Conservation (phyloP, 1,140 invertebrate species). For the Zaprionus taronus region DNA sequence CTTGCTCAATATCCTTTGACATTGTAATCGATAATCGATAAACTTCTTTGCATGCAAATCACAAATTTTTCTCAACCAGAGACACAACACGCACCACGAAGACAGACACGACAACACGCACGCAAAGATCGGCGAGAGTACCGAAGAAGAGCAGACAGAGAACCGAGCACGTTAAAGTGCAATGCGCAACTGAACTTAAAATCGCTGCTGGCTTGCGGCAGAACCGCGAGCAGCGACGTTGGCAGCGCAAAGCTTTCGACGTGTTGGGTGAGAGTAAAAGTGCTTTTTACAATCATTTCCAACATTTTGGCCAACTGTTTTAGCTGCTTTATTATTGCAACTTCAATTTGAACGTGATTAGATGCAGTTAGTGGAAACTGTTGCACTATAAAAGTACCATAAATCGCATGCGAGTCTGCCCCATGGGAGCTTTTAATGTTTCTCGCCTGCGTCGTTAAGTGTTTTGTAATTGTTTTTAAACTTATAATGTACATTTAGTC, state of each 20-base stretch:
- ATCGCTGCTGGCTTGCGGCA: conserved; percentile 38
- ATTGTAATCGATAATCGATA: conserved; percentile 70
- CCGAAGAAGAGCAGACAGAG: not conserved
- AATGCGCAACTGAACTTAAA: conserved; percentile 75
- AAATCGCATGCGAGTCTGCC: conserved; percentile 34
- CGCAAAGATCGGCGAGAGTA: conserved; percentile 2
- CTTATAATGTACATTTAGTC: conserved; percentile 25
- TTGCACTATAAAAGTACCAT: conserved; percentile 1
- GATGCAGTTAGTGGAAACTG: not conserved
- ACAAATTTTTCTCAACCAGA: conserved; percentile 32
- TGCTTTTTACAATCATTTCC: conserved; percentile 2
- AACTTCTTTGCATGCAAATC: conserved; percentile 51
- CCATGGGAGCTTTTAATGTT: conserved; percentile 18
- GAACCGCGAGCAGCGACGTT: conserved; percentile 22
- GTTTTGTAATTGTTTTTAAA: conserved; percentile 24
- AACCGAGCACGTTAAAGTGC: conserved; percentile 67
- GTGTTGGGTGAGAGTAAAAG: conserved; percentile 1
- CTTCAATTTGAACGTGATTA: conserved; percentile 1
- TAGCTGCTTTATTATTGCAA: not conserved
- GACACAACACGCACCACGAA: conserved; percentile 27
- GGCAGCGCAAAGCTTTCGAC: conserved; percentile 48
- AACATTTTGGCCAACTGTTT: conserved; percentile 2
- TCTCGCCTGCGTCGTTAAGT: conserved; percentile 12
- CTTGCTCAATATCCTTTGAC: conserved; percentile 75
- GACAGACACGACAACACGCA: conserved; percentile 18